Base-by-base conservation (phyloP, 2,113 vertebrate genomes). In the Spea multiplicata region DNA sequence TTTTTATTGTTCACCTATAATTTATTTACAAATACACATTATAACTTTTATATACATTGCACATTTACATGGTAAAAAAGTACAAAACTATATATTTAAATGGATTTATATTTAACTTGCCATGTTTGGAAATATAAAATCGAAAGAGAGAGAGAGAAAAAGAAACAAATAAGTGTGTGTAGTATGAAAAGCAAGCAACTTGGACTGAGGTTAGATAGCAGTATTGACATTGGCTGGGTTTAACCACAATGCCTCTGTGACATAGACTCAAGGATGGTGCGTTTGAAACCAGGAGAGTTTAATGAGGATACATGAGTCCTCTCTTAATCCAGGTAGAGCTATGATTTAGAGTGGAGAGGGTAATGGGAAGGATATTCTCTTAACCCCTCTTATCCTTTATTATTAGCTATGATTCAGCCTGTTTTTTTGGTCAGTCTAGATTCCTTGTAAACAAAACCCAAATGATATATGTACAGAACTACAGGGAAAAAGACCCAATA, bases 51-150 rank as follows among this genome's bases (percentile, higher is more conserved):
- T 98, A 94, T 99, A 99, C 97, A 99, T 95, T 95, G 95, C 94
- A 98, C 96, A 99, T 99, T 98, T 99, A 99, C 97, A 98, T 93
- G 89, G 92, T 98, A 98, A 95, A 99, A 98, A 95, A 99, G 97
- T 98, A 99, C 96, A 98, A 97, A 99, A 99, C 97, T 98, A 98
- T 98, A 97, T 98, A 97, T 98, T 96, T 97, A 96, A 97, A 95
- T 95, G 95, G 97, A 96, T 95, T 96, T 95, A 95, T 97, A 95
- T 96, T 96, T 96, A 94, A 97, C 93, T 95, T 93, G 89, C 93
- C 95, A 96, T 95, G 94, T 94, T 95, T 93, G 91, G 96, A 96
- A 92, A 93, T 93, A 94, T 90, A 93, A 93, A 93, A 93, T 92
- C 91, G 84, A 90, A 90, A 30, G 30, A 30, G 30, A 30, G 30